These are phyloP conservation scores for Heteromurus nitidus DNA, from an alignment of 2,888 invertebrate genomes.

Conservation along the genomic window DNA sequence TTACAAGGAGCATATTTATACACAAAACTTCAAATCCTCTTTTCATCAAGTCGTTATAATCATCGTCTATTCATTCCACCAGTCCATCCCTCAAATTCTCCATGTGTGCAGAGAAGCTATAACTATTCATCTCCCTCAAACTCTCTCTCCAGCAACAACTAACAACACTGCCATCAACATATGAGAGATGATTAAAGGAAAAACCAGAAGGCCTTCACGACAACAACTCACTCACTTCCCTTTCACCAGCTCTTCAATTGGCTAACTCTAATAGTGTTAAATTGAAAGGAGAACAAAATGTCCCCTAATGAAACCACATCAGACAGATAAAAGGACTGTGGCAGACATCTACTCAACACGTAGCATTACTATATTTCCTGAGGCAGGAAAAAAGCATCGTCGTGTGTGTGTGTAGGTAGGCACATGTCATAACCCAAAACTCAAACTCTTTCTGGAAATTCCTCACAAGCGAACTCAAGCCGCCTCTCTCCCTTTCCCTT, in stretches of 20 bases:
- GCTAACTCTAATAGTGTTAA: constrained; percentile 59
- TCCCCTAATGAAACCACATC: constrained; percentile 62
- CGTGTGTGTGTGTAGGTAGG: too few species aligned
- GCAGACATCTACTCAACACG: constrained; percentile 10
- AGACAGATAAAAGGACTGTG: constrained; percentile 46
- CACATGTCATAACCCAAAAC: too few species aligned
- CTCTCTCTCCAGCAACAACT: too few species aligned
- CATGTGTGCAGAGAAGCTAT: too few species aligned
- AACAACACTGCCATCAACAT: constrained; percentile 21
- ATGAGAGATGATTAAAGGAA: constrained; percentile 38
- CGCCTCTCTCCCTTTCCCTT: too few species aligned
- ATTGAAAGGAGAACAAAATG: constrained; percentile 60
- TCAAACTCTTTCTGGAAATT: constrained; percentile 28
- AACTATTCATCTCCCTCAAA: too few species aligned
- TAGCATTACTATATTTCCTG: too few species aligned
- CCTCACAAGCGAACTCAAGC: constrained; percentile 43
- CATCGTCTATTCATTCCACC: constrained; percentile 31
- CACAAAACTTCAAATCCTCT: too few species aligned
- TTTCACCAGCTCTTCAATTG: constrained; percentile 24
- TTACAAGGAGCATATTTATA: too few species aligned
- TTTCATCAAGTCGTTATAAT: constrained; percentile 19
- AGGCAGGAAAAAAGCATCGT: too few species aligned
- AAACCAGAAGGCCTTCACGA: constrained; percentile 34
- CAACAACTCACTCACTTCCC: background rate
- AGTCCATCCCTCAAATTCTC: background rate